These are phyloP conservation scores for Myocastor coypus DNA, from an alignment of 2,113 vertebrate genomes.

Conservation along the genomic window DNA sequence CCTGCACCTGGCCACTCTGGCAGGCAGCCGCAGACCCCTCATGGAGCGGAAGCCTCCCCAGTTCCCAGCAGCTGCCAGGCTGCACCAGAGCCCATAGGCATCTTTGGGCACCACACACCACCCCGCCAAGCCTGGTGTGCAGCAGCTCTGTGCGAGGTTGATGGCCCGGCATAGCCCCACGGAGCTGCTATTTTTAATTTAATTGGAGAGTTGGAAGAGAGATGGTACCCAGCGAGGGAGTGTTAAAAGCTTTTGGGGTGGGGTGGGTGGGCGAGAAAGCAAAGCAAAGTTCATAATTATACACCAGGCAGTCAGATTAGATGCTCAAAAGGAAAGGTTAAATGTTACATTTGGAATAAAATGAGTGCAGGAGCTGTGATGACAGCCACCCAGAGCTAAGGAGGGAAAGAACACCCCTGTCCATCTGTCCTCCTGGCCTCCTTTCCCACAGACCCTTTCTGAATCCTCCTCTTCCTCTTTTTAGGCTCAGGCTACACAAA, in stretches of 20 bases:
- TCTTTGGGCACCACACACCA: slow-evolving; percentile 45
- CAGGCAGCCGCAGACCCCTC: slow-evolving; percentile 54
- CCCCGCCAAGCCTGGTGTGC: slow-evolving; percentile 63
- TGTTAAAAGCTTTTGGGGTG: slow-evolving; percentile 67
- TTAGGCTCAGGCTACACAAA: not conserved
- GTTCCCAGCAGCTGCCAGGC: slow-evolving; percentile 69
- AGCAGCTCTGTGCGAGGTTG: slow-evolving; percentile 48
- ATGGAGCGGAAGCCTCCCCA: not conserved
- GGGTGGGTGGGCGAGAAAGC: not conserved
- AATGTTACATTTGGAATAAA: slow-evolving; percentile 77
- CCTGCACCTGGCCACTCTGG: slow-evolving; percentile 78
- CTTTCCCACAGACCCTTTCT: not conserved
- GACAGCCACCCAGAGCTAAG: slow-evolving; percentile 61
- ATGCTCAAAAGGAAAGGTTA: slow-evolving; percentile 82
- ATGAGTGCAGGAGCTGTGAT: slow-evolving; percentile 54
- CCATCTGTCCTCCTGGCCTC: not conserved
- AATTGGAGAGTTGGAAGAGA: slow-evolving; percentile 77
- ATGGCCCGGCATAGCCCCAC: slow-evolving; percentile 66
- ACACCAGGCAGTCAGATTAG: slow-evolving; percentile 73
- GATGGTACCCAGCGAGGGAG: slow-evolving; percentile 70
- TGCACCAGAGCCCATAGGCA: not conserved
- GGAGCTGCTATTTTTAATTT: slow-evolving; percentile 83
- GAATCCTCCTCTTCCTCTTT: not conserved
- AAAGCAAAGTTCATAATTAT: slow-evolving; percentile 79
- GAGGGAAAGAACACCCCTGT: slow-evolving; percentile 30